Base-by-base conservation (phyloP, 2,113 vertebrate genomes). In the Megaleporinus macrocephalus region DNA sequence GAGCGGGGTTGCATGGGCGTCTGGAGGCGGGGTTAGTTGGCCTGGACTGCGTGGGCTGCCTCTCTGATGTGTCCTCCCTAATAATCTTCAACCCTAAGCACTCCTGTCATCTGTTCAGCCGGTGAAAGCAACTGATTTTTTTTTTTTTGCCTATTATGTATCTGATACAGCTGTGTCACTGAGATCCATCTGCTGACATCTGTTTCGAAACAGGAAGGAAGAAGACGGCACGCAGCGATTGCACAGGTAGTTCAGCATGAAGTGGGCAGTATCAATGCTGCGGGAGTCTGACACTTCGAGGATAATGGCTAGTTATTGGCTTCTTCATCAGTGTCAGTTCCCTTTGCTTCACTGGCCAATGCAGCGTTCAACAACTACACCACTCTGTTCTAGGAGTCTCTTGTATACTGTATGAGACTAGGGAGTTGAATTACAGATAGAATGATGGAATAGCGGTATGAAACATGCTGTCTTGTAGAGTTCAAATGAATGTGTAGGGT, bases 51-150 rank as follows among this genome's bases (percentile, higher is more conserved):
- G 73, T 71, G 81, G 81, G 81, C 61, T 6, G 72, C 27, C 36
- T 83, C 80, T 57, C 76, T 79, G 76, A 79, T 76, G 81, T 83
- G 80, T 70, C 80, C 27, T 76, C 71, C 47, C 47, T 51, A 76
- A 85, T 85, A 76, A 80, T 86, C 73, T 61, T 86, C 55, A 72
- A 49, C 26, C 26, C 26, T 62, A 78, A 85, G 73, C 57, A 47
- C 49, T 69, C 65, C 80, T 75, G 55, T 44, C 76, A 74, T 61
- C 14, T 63, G 61, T 55, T 82, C 63, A 76, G 80, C 51, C 79
- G n/a, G 27, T 13, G 63, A 68, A 59, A 73, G 63, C 57, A 41
- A 44, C 62, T 26, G 22, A 16, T 81, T 51, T 80, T 12, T 51
- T 62, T 73, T 24, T 72, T 77, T 83, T 80, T 55, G 65, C 65